A percentile compares a stretch with the other conserved stretches of the same genome.
Evolutionary conservation across 2,113 vertebrate genomes (phyloP).

Genomic region (Muntiacus reevesi): DNA sequence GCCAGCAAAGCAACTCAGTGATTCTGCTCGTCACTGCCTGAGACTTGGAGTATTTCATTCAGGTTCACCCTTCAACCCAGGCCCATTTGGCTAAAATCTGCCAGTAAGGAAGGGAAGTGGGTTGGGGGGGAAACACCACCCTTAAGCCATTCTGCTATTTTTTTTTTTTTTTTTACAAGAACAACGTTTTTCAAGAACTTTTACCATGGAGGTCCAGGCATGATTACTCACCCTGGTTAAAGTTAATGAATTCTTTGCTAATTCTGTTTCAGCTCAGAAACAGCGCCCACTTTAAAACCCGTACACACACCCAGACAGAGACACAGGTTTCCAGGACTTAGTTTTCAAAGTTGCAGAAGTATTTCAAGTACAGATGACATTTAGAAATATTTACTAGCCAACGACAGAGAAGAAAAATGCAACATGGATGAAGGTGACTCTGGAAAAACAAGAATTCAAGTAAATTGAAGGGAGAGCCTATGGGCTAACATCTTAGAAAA

Average conservation of each 20-base stretch:
- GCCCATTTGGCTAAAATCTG: background rate
- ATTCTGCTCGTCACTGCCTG: background rate
- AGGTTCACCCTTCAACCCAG: background rate
- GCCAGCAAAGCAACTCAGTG: background rate
- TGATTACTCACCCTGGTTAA: background rate
- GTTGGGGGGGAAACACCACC: background rate
- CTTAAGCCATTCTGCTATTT: background rate
- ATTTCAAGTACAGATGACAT: background rate
- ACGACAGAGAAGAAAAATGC: background rate
- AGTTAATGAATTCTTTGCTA: background rate
- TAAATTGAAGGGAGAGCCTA: background rate
- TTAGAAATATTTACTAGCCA: background rate
- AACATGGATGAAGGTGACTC: background rate
- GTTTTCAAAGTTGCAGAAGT: background rate
- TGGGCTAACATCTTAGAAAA: background rate
- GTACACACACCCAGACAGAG: background rate
- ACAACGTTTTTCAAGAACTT: background rate
- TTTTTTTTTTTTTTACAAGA: background rate
- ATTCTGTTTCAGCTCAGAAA: slow-evolving; percentile 17
- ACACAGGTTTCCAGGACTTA: background rate
- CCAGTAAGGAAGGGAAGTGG: background rate
- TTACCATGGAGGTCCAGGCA: background rate
- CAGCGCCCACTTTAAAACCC: background rate
- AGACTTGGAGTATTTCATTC: background rate
- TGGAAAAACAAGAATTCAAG: background rate